A percentile compares a stretch with the other conserved stretches of the same genome.
Evolutionary conservation across 37 sponge, comb jelly and placozoan species (phyloP).

Genomic region (Crambe crambe): DNA sequence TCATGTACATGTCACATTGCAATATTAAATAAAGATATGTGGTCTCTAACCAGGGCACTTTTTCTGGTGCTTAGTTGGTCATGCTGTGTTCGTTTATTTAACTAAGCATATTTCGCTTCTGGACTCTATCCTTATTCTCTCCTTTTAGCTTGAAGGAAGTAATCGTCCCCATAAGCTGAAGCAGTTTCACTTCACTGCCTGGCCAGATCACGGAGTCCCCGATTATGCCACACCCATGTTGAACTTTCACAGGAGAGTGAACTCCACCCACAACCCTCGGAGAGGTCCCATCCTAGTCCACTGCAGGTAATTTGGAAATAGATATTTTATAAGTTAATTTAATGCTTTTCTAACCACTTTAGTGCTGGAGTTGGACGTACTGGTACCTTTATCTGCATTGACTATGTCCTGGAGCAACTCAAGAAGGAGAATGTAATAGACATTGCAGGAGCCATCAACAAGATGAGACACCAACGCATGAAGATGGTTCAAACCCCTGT

Average conservation of each 20-base stretch:
- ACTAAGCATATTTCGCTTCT: no score
- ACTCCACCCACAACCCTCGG: not conserved
- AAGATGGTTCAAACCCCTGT: slow-evolving; percentile 69
- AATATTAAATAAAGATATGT: no score
- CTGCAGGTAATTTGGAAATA: slow-evolving; percentile 39
- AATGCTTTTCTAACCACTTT: not conserved
- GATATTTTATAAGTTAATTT: not conserved
- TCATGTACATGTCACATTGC: no score
- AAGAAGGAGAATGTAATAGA: slow-evolving; percentile 55
- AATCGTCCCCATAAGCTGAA: slow-evolving; percentile 17
- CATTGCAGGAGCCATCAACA: slow-evolving; percentile 44
- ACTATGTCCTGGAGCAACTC: slow-evolving; percentile 60
- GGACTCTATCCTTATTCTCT: no score
- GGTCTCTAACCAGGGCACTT: no score
- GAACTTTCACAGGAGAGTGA: slow-evolving; percentile 44
- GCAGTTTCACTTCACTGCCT: slow-evolving; percentile 75
- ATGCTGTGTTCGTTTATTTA: no score
- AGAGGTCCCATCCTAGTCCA: slow-evolving; percentile 56
- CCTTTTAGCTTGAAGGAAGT: not conserved
- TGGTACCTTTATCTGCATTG: slow-evolving; percentile 76
- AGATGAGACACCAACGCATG: slow-evolving; percentile 61
- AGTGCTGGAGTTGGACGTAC: slow-evolving; percentile 89
- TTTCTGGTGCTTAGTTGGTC: no score
- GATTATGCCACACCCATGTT: slow-evolving; percentile 67
- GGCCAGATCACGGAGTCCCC: slow-evolving; percentile 79